Base-by-base conservation (phyloP, 1,140 invertebrate species). In the Drosophila novamexicana region DNA sequence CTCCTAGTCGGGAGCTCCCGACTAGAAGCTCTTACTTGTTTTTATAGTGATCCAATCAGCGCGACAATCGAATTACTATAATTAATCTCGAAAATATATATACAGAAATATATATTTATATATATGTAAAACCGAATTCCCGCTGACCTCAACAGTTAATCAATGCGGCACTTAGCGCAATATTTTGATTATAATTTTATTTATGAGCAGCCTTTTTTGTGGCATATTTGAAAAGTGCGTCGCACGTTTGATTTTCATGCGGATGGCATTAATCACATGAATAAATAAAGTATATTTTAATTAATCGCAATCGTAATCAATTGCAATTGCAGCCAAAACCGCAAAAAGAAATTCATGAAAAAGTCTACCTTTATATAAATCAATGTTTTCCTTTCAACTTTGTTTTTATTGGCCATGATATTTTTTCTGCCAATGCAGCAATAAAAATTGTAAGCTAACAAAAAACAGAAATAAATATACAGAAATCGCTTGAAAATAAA, bases 261-360 rank as follows among this genome's bases (percentile, higher is more conserved):
- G 45, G 77, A 68, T 77, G 71, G 32, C 79, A 83, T 88, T 79
- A 88, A 88, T 88, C 77, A 80, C 71, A 68, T 79, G 77, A 88
- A 82, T 82, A 68, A 54, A 45, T 62, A 49, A 58, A 52, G 42
- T 6, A 29, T 40, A 59, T 57, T 54, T 52, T 71, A 79, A 79
- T 85, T 81, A 86, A 80, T 83, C 42, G 74, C 69, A 82, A 71
- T 47, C 73, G 75, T 69, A 88, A 79, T 81, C 63, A 66, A 84
- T 75, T 65, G 47, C 36, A 75, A 62, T 61, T 81, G 63, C 32
- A 63, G 34, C 29, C 44, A 22, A 29, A 37, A 16, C 42, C 42
- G 32, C 37, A 37, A 53, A 76, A 58, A 37, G 47, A 61, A 67
- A 71, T 22, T 34, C 40, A 1, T n/a, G 16, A 59, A 62, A 66